Conservation (phyloP, 2,888 invertebrate species). For the Sabellastarte sp. region DNA sequence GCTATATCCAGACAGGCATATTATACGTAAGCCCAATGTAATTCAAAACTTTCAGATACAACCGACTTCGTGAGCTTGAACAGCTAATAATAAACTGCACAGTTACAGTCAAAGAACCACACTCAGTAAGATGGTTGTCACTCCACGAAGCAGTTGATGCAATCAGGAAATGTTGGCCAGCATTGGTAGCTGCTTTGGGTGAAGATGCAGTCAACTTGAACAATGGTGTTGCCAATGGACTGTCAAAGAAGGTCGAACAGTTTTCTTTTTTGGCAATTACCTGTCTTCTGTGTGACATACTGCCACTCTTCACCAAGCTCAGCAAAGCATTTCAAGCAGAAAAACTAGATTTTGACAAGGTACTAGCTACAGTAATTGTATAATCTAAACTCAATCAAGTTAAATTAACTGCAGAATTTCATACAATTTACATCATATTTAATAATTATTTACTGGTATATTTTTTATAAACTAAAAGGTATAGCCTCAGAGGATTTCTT, state of each 20-base stretch:
- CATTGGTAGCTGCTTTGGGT: not conserved
- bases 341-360: not conserved
- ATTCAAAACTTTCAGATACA: too few species aligned
- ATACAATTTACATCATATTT: too few species aligned
- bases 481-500: too few species aligned
- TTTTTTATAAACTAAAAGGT: too few species aligned
- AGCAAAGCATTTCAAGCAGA: not conserved
- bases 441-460: too few species aligned
- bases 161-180: not conserved
- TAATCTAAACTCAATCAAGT: too few species aligned
- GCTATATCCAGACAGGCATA: too few species aligned
- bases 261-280: not conserved
- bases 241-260: not conserved
- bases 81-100: too few species aligned
- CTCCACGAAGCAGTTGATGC: not conserved
- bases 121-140: conserved; percentile 1
- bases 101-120: not conserved
- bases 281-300: not conserved
- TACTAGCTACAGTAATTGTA: too few species aligned
- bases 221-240: not conserved
- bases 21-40: too few species aligned
- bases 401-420: too few species aligned
- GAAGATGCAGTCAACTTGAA: not conserved
- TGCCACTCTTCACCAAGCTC: not conserved
- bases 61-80: too few species aligned